Base-by-base conservation (phyloP, 2,797 vertebrate genomes). In the Meriones psammophilus region DNA sequence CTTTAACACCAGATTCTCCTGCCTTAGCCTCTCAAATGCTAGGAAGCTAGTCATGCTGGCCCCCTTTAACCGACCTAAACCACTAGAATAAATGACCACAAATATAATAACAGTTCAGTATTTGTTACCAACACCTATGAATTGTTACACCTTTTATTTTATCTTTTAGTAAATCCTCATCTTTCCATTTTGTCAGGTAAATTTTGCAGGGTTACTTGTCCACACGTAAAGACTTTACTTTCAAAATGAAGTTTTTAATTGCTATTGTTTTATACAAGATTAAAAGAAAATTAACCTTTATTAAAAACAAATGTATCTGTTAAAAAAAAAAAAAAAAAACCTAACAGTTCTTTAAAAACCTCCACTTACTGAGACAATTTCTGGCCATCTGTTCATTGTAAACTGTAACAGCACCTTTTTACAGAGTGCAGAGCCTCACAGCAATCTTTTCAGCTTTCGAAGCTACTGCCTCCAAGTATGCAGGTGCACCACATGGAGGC, bases 181-280 rank as follows among this genome's bases (percentile, higher is more conserved):
- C 99, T 99, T 98, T 98, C 98, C 98, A 99, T 98, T 98, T 98
- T 99, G 99, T 99, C 99, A 99, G 99, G 99, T 99, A 99, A 96
- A 99, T 99, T 99, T 99, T 99, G 99, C 99, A 99, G 99, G 99
- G 99, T 98, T 98, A 98, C 98, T 99, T 99, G 99, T 99, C 99
- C 98, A 99, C 99, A 99, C 99, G 99, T 99, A 99, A 99, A 99
- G 99, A 99, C 99, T 99, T 99, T 99, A 99, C 99, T 99, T 98
- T 99, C 98, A 98, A 97, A 99, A 99, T 99, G 98, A 99, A 99
- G 98, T 99, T 58, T 58, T 58, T 14, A 58, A 58, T 58, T 58
- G 56, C 17, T 58, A 14, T 15, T 58, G 17, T 58, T 58, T 58
- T 58, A 58, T 58, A 17, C 3, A 58, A 17, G 56, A 58, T 58